Conservation (phyloP, 2,888 invertebrate species). For the Orchesellides sinensis region DNA sequence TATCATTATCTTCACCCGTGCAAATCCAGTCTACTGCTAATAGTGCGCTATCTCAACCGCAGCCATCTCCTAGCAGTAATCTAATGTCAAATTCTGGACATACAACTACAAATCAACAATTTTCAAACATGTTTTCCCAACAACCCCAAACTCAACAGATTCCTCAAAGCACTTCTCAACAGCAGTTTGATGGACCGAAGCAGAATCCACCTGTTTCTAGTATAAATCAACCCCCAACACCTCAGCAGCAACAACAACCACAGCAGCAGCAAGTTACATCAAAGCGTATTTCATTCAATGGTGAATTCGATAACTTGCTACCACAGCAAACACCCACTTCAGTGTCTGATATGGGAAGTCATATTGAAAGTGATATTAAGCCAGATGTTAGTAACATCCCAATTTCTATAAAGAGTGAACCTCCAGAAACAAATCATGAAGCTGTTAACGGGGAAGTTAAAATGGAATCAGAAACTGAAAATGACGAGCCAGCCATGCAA, state of each 20-base stretch:
- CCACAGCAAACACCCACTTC: constrained; percentile 68
- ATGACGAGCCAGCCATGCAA: constrained; percentile 54
- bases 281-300: constrained; percentile 71
- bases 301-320: constrained; percentile 69
- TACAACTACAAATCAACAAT: constrained; percentile 57
- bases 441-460: constrained; percentile 77
- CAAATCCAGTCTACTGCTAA: constrained; percentile 40
- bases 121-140: constrained; percentile 51
- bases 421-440: constrained; percentile 68
- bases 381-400: constrained; percentile 70
- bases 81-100: constrained; percentile 41
- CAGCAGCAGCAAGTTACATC: constrained; percentile 63
- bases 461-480: constrained; percentile 81
- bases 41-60: constrained; percentile 73
- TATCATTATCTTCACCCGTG: constrained; percentile 53
- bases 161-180: constrained; percentile 76
- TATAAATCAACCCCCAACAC: constrained; percentile 79
- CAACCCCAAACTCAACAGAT: constrained; percentile 39
- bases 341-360: constrained; percentile 68
- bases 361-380: constrained; percentile 72
- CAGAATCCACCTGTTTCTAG: constrained; percentile 72
- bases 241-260: constrained; percentile 76
- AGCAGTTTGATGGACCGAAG: constrained; percentile 70
- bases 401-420: constrained; percentile 37
- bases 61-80: constrained; percentile 75